phyloP scores from a whole-genome alignment of 2,797 vertebrate species.

The Trachurus trachurus region DNA sequence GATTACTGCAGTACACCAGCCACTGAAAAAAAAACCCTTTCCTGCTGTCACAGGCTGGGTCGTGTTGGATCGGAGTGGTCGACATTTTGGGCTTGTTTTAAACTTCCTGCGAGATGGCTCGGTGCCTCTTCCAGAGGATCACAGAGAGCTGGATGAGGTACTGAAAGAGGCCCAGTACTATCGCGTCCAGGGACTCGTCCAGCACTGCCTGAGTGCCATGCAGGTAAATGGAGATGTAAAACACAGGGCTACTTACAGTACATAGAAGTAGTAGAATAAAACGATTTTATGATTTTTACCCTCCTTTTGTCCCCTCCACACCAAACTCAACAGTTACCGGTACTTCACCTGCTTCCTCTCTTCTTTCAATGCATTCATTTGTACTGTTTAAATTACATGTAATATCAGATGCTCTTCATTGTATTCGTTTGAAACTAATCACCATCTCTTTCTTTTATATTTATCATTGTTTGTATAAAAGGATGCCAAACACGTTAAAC shows the following conservation, averaged over 20 bases:
- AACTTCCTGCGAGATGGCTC: slow-evolving; percentile 94
- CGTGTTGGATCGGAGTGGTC: slow-evolving; percentile 90
- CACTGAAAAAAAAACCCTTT: not conserved
- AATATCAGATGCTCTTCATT: not conserved
- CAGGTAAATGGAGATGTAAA: slow-evolving; percentile 79
- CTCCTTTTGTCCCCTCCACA: not conserved
- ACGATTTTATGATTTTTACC: too few species aligned
- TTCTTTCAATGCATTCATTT: not conserved
- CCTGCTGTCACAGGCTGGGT: slow-evolving; percentile 87
- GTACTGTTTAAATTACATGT: not conserved
- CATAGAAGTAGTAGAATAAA: not conserved
- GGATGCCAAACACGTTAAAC: too few species aligned
- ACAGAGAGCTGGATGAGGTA: slow-evolving; percentile 90
- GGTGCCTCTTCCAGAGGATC: slow-evolving; percentile 90
- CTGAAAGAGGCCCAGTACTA: slow-evolving; percentile 92
- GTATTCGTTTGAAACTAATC: not conserved
- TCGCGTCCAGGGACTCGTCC: slow-evolving; percentile 89
- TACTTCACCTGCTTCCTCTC: not conserved
- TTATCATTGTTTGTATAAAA: not conserved
- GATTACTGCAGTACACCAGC: not conserved
- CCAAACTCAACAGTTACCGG: not conserved
- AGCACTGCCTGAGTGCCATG: slow-evolving; percentile 90
- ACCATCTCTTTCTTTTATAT: not conserved
- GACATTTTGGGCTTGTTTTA: slow-evolving; percentile 90
- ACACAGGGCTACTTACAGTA: too few species aligned